These are phyloP conservation scores for Sebastes hubbsi DNA, from an alignment of 2,797 vertebrate genomes.

Conservation along the genomic window DNA sequence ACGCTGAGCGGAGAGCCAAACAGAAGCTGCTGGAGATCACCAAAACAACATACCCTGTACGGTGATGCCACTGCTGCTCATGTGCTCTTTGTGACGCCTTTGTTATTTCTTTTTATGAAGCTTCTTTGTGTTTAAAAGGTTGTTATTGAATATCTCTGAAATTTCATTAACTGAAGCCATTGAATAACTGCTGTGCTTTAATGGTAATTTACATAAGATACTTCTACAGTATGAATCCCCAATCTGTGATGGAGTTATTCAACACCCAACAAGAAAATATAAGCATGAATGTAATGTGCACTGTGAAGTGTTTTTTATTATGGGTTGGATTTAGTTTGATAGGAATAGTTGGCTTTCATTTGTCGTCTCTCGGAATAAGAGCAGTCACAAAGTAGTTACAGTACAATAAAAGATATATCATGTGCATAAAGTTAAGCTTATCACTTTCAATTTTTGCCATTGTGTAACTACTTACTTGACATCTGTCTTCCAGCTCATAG, in stretches of 20 bases:
- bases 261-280: not conserved
- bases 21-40: slow-evolving; percentile 91
- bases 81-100: not conserved
- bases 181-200: not conserved
- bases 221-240: not conserved
- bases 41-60: slow-evolving; percentile 85
- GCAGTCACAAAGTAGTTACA: not conserved
- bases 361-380: not conserved
- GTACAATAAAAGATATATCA: not conserved
- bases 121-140: not conserved
- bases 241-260: not conserved
- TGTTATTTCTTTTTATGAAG: not conserved
- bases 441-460: too few species aligned
- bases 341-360: not conserved
- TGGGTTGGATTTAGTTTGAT: not conserved
- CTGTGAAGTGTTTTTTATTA: not conserved
- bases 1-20: slow-evolving; percentile 89
- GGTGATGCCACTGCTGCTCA: not conserved
- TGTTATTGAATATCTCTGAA: not conserved
- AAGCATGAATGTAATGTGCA: not conserved
- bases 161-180: not conserved
- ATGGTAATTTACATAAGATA: slow-evolving; percentile 12
- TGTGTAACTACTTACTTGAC: not conserved
- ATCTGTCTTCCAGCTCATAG: slow-evolving; percentile 76
- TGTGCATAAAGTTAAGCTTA: not conserved